Percentiles rank a stretch among this genome's conserved stretches.
Conservation (phyloP, 2,888 invertebrate genomes). For the Phortica magna region DNA sequence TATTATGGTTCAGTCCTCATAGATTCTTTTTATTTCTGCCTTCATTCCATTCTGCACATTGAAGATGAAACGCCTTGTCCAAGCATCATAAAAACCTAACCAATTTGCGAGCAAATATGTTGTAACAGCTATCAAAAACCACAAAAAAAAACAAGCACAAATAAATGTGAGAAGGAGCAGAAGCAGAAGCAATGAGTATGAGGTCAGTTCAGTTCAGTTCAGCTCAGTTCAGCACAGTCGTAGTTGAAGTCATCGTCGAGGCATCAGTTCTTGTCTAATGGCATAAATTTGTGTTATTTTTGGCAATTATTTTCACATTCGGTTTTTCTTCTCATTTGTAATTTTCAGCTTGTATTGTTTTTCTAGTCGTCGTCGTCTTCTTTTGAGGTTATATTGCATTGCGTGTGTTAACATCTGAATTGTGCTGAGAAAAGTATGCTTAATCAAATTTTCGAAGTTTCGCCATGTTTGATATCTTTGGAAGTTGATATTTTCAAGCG, state of each 20-base stretch:
- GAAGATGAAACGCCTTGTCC: not conserved
- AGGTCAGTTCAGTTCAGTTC: not conserved
- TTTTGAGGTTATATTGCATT: not conserved
- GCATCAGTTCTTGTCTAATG: constrained; percentile 27
- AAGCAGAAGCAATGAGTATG: not conserved
- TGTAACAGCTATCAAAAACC: not conserved
- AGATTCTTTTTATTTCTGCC: constrained; percentile 63
- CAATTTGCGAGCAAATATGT: constrained; percentile 43
- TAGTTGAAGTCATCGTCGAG: not conserved
- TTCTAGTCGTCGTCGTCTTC: not conserved
- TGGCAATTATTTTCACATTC: constrained; percentile 72
- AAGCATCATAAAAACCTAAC: constrained; percentile 64
- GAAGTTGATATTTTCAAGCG: too few species aligned
- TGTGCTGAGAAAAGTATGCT: not conserved
- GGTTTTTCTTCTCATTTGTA: constrained; percentile 65
- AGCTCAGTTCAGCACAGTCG: not conserved
- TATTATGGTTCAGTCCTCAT: constrained; percentile 38
- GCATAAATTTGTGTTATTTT: constrained; percentile 70
- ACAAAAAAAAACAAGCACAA: not conserved
- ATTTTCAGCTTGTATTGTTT: constrained; percentile 57
- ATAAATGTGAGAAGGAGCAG: not conserved
- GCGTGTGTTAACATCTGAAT: not conserved
- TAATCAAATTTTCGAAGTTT: not conserved
- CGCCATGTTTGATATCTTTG: not conserved
- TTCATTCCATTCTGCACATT: not conserved